Evolutionary conservation across 1,140 invertebrate genomes (phyloP).

Genomic region (Eurosta solidaginis): DNA sequence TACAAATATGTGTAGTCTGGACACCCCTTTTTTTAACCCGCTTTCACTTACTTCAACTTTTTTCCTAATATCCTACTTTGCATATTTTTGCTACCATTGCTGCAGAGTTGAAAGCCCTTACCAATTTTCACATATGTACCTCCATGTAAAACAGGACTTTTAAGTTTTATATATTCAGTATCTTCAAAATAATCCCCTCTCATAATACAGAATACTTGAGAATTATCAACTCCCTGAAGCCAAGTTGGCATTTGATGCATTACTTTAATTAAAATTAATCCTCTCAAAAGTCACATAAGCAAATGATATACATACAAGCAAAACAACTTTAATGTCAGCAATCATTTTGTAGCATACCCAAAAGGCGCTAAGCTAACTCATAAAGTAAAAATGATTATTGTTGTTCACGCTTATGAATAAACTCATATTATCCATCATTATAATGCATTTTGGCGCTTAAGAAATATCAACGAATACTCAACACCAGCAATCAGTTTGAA

Average conservation of each 20-base stretch:
- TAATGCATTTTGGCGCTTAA: slow-evolving; percentile 9
- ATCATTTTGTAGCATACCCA: neutral
- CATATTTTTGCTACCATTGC: no score
- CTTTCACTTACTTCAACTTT: no score
- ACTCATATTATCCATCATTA: neutral
- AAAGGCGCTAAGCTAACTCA: neutral
- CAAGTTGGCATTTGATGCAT: neutral
- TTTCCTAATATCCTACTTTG: no score
- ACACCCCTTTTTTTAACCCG: no score
- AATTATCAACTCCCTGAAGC: neutral
- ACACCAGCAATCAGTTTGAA: neutral
- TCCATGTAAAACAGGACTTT: no score
- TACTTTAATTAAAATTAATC: slow-evolving; percentile 23
- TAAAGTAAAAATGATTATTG: neutral
- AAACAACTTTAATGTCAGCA: neutral
- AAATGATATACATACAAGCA: neutral
- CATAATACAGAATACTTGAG: no score
- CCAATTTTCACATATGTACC: no score
- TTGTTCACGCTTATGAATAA: neutral
- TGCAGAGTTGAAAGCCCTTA: no score
- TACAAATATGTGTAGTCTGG: no score
- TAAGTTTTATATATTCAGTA: no score
- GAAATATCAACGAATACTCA: neutral
- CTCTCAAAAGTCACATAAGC: neutral
- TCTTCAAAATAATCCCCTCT: no score